These are phyloP conservation scores for Papilio machaon DNA, from an alignment of 1,140 invertebrate species.

Conservation along the genomic window DNA sequence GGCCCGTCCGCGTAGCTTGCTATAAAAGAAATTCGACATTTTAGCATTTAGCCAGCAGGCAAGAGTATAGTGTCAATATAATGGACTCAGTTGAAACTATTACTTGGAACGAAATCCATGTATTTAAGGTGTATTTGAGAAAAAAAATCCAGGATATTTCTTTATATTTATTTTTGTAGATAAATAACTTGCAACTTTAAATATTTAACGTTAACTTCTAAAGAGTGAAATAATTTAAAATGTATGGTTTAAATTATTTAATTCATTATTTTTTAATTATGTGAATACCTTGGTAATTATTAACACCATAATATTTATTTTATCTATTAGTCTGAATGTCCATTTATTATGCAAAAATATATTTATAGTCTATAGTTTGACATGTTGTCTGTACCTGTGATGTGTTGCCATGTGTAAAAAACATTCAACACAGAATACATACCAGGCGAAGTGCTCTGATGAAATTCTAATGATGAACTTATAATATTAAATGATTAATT, in stretches of 20 bases:
- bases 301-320: background rate
- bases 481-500: slow-evolving; percentile 24
- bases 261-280: too few relatives aligned
- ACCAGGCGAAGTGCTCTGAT: slow-evolving; percentile 58
- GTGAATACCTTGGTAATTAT: too few relatives aligned
- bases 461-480: slow-evolving; percentile 65
- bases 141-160: background rate
- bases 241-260: background rate
- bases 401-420: slow-evolving; percentile 32
- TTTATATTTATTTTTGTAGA: background rate
- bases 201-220: too few relatives aligned
- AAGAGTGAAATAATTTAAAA: background rate
- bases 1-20: slow-evolving; percentile 91
- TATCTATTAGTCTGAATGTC: background rate
- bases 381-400: background rate
- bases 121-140: background rate
- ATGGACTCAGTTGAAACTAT: background rate
- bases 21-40: slow-evolving; percentile 83
- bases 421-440: slow-evolving; percentile 35
- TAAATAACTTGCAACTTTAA: too few relatives aligned
- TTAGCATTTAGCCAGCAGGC: slow-evolving; percentile 58
- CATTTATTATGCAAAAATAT: background rate
- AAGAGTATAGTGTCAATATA: slow-evolving; percentile 32
- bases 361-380: background rate
- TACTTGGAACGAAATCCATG: background rate